phyloP scores from a whole-genome alignment of 1,140 invertebrate species.

The Aphis craccivora region DNA sequence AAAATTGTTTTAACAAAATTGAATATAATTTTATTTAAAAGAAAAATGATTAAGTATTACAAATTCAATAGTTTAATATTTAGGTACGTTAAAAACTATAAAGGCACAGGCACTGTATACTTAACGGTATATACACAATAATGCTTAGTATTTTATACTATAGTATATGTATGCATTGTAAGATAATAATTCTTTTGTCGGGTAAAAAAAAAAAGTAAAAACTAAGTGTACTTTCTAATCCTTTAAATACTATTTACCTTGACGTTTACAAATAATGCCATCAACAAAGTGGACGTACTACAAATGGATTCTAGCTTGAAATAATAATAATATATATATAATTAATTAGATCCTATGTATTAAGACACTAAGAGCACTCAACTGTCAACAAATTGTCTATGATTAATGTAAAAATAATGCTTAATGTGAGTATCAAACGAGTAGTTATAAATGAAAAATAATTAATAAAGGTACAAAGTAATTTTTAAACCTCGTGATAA shows the following conservation, averaged over 20 bases:
- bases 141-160: neutral
- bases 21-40: no score
- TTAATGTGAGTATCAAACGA: neutral
- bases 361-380: neutral
- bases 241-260: conserved; percentile 17
- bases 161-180: neutral
- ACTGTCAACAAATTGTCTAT: conserved; percentile 2
- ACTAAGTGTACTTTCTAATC: neutral
- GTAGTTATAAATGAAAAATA: neutral
- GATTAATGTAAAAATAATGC: conserved; percentile 8
- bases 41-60: no score
- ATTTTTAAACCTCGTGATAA: neutral
- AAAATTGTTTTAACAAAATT: neutral
- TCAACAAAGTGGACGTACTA: neutral
- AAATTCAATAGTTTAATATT: neutral
- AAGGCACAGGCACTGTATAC: neutral
- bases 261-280: conserved; percentile 5
- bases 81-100: neutral
- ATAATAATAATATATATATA: conserved; percentile 16
- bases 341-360: conserved; percentile 10
- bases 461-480: neutral
- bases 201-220: neutral
- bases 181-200: neutral
- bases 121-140: neutral
- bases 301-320: conserved; percentile 2